Conservation (phyloP, 2,113 vertebrate species). For the Dipodomys spectabilis region DNA sequence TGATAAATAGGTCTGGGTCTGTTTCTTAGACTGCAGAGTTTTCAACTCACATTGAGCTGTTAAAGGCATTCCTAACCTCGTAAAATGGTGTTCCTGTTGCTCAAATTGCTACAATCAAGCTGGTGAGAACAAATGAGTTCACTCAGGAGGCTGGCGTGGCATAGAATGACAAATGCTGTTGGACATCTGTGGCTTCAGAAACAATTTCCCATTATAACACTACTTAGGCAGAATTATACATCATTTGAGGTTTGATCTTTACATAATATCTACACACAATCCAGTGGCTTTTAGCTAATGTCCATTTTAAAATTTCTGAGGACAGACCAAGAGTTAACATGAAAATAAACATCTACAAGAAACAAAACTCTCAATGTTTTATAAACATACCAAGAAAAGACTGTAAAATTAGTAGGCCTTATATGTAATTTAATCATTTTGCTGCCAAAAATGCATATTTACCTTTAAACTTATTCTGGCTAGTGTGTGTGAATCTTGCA, state of each 20-base stretch:
- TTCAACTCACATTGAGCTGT: conserved; percentile 1
- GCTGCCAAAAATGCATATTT: background rate
- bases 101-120: conserved; percentile 36
- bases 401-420: background rate
- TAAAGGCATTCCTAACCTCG: conserved; percentile 55
- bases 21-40: conserved; percentile 27
- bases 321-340: background rate
- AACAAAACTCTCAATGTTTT: background rate
- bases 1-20: conserved; percentile 70
- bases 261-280: background rate
- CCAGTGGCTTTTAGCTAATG: background rate
- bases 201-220: conserved; percentile 13
- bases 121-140: conserved; percentile 26
- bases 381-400: background rate
- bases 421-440: background rate
- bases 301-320: background rate
- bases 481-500: background rate
- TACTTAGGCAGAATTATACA: background rate
- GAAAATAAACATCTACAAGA: background rate
- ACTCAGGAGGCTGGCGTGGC: background rate
- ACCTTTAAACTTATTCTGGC: background rate
- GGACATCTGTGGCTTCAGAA: background rate
- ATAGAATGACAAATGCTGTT: conserved; percentile 54
- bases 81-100: background rate
- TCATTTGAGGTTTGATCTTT: background rate